These are phyloP conservation scores for Polyergus mexicanus DNA, from an alignment of 1,140 invertebrate species.

Conservation along the genomic window DNA sequence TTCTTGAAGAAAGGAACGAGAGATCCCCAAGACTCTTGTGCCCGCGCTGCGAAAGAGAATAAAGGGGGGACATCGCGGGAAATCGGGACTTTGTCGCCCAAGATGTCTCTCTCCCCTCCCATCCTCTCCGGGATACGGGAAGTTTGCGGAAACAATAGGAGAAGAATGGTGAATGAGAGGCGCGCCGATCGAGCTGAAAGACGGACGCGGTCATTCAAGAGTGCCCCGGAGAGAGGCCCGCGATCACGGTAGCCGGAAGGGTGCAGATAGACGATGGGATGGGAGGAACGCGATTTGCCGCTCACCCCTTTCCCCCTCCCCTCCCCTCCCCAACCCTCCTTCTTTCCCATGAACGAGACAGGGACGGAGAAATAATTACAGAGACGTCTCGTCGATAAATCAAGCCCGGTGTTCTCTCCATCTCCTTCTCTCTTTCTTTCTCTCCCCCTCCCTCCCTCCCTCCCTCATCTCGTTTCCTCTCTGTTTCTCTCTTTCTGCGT, in stretches of 20 bases:
- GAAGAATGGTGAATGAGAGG: conserved; percentile 65
- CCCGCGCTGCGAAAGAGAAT: neutral
- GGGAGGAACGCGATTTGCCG: neutral
- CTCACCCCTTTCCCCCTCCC: too few relatives aligned
- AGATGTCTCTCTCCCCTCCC: neutral
- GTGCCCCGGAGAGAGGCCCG: conserved; percentile 69
- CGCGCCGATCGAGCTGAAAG: conserved; percentile 67
- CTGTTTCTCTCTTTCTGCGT: conserved; percentile 19
- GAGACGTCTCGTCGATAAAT: conserved; percentile 86
- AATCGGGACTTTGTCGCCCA: neutral
- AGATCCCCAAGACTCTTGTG: neutral
- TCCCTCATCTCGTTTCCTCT: conserved; percentile 8
- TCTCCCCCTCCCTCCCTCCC: conserved; percentile 19
- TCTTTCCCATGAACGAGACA: conserved; percentile 73
- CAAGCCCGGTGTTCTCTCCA: conserved; percentile 73
- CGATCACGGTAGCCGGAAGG: conserved; percentile 85
- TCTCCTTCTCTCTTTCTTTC: conserved; percentile 38
- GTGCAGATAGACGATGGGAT: conserved; percentile 69
- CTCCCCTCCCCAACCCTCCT: too few relatives aligned
- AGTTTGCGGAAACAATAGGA: conserved; percentile 51
- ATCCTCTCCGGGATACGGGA: conserved; percentile 12
- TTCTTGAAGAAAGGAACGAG: neutral
- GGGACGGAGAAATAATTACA: conserved; percentile 85
- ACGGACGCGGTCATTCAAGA: conserved; percentile 71
- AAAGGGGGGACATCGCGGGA: neutral